Evolutionary conservation across 2,113 vertebrate genomes (phyloP).

Genomic region (Macrotus californicus): DNA sequence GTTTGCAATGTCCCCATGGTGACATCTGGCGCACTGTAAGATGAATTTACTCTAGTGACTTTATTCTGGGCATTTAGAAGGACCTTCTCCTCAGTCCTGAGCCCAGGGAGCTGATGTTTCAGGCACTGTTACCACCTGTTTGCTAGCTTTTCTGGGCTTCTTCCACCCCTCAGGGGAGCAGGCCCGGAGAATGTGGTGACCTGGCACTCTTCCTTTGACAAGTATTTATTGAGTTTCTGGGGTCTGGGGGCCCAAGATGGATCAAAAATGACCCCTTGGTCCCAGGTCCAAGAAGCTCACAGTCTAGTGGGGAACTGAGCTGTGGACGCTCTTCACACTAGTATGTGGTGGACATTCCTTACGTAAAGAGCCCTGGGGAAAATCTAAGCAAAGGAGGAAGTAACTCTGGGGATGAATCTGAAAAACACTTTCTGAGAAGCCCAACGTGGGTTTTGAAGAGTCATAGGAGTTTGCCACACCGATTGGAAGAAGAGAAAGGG

Average conservation of each 20-base stretch:
- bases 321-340: neutral
- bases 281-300: neutral
- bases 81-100: neutral
- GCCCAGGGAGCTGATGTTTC: neutral
- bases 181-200: neutral
- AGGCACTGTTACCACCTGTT: neutral
- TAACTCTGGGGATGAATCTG: neutral
- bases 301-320: neutral
- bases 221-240: neutral
- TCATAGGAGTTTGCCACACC: neutral
- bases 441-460: neutral
- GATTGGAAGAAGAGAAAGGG: neutral
- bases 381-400: neutral
- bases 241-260: rapidly evolving
- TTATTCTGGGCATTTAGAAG: neutral
- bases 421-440: neutral
- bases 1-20: neutral
- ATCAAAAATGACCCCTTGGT: neutral
- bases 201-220: neutral
- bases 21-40: neutral
- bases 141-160: neutral
- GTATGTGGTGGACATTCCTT: neutral
- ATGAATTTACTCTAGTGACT: neutral
- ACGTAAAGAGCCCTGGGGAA: neutral
- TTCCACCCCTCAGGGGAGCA: rapidly evolving